Base-by-base conservation (phyloP, 2,113 vertebrate species). In the Maccullochella peelii region DNA sequence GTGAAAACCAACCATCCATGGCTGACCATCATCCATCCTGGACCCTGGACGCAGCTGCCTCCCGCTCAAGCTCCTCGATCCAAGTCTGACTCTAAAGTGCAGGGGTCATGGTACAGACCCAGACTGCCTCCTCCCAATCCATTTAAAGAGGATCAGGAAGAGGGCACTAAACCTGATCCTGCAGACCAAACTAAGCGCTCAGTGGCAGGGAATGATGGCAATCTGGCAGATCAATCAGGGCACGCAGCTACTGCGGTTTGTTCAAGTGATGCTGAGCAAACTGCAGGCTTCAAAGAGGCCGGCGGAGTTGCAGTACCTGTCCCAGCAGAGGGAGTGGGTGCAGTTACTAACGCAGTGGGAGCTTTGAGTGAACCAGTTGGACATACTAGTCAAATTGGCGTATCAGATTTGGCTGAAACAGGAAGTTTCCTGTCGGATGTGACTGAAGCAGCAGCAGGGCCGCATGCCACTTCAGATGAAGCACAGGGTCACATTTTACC, bases 21-120 rank as follows among this genome's bases (percentile, higher is more conserved):
- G 98, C 95, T 98, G 85, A 75, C 92, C 1, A 93, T 99, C 73
- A 93, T 99, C 47, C 95, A 98, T 55, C 91, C 95, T 0, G 97
- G 98, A 74, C 93, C 97, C 6, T 97, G 96, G 95, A 96, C 95
- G 81, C 97, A 96, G 67, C 97, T 96, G 6, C 96, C 97, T 49
- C 97, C 97, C 0, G 95, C 89, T 8, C 95, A 95, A 1, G 36
- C 88, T 33, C 55, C 77, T 50, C 80, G 73, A 30, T 74, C 88
- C 63, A 89, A 84, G 62, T 71, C 85, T 11, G 63, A 69, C 20
- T 78, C 86, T 1, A 66, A 63, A 20, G 16, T n/a, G 12, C 80
- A 1, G 14, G 59, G 36, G 2, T 23, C 65, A 6, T 87, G 86
- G 72, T 82, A 69, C 57, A 70, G 54, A 61, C 89, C 55, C 55